Base-by-base conservation (phyloP, 2,797 vertebrate species). In the Amniataba percoides region DNA sequence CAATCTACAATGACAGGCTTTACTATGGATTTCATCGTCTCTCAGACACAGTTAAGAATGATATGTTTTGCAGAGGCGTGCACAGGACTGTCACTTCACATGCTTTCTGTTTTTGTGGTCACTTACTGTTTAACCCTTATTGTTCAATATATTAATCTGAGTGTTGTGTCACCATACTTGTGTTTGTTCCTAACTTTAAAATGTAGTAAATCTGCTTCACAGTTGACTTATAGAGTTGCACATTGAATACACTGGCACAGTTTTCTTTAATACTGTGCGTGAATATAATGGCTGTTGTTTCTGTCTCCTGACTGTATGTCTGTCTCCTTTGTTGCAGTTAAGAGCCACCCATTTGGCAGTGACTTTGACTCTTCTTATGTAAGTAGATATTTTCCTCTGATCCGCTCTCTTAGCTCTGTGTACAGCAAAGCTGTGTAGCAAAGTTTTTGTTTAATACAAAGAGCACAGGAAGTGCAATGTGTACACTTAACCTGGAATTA, bases 291-390 rank as follows among this genome's bases (percentile, higher is more conserved):
- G 14, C 8, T 49, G 4, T 36, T 57, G 36, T 56, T 34, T 46
- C 18, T 60, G 13, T 76, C 11, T 60, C 13, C 51, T 85, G 5
- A 72, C 15, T 63, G 1, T 34, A 5, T 58, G 25, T 65, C 25
- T 74, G 12, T 74, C 40, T 67, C 6, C 36, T 75, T 40, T 71
- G 25, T 93, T 91, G 62, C 95, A 99, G 97, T 95, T 76, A 95
- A 95, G 93, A 95, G 66, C 61, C 94, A 95, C 76, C 95, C 96
- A 0, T 95, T 97, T 90, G 95, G 94, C 84, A 90, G 78, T 16
- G 91, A 95, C 18, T 96, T 96, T 87, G 94, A 94, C 83, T 48
- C 84, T 25, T 81, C 92, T 86, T 93, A 96, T 93, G 97, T 98
- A 95, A 99, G 97, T 97, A 93, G 87, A 75, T 42, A 5, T 72